Conservation (phyloP, 2,797 vertebrate species). For the Prunella strophiata region DNA sequence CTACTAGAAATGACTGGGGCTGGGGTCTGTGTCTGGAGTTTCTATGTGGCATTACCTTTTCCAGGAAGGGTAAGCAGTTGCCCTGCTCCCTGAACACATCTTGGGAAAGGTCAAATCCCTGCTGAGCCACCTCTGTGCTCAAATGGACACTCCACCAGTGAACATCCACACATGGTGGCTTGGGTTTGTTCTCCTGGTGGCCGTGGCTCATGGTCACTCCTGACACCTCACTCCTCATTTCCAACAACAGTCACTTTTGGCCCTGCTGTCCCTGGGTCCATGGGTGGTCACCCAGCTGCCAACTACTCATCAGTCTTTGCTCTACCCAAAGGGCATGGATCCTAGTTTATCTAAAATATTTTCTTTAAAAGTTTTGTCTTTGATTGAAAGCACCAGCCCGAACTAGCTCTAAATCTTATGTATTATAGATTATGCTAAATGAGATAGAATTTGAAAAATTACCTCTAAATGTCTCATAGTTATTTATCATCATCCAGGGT, state of each 20-base stretch:
- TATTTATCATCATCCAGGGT: slow-evolving; percentile 59
- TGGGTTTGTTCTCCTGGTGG: neutral
- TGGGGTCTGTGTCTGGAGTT: neutral
- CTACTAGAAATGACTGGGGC: neutral
- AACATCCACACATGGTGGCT: neutral
- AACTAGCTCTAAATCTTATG: slow-evolving; percentile 53
- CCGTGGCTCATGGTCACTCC: rapidly evolving
- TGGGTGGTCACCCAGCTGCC: neutral
- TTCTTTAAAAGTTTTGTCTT: slow-evolving; percentile 43
- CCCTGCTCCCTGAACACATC: neutral
- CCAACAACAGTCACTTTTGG: neutral
- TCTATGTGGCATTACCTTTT: rapidly evolving
- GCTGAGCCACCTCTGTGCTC: neutral
- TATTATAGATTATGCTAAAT: slow-evolving; percentile 66
- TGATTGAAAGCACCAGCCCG: slow-evolving; percentile 26
- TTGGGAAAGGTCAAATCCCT: neutral
- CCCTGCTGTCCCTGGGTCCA: neutral
- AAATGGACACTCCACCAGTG: neutral
- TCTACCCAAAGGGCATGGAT: neutral
- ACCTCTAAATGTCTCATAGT: slow-evolving; percentile 63
- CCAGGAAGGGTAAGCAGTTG: neutral
- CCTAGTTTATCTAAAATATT: slow-evolving; percentile 18
- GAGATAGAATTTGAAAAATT: slow-evolving; percentile 59
- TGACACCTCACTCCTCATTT: rapidly evolving
- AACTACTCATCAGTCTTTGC: neutral